Evolutionary conservation across 30 jellyfish, hydroid and myxozoan species (phyloP), one percentile per base, ranked within the genome.

Genomic region (Sanderia malayensis): DNA sequence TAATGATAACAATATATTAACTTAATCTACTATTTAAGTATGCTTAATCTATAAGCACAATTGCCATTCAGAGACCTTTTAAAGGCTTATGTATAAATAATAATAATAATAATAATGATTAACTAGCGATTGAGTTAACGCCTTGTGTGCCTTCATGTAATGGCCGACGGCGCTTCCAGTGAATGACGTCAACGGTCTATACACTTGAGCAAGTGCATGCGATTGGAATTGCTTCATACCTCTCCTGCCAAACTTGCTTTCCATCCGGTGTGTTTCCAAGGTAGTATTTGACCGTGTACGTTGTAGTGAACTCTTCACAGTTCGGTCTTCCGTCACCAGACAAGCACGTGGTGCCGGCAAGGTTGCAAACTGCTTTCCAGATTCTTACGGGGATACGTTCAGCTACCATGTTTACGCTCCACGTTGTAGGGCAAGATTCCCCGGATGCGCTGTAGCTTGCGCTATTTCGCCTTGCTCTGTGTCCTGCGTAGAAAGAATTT

Each of bases 151-250:
- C n/a, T n/a, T n/a, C n/a, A n/a, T n/a, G n/a, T n/a, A n/a, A n/a
- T n/a, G n/a, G n/a, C n/a, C n/a, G n/a, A n/a, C n/a, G n/a, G n/a
- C n/a, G n/a, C n/a, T n/a, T n/a, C n/a, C n/a, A n/a, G n/a, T n/a
- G n/a, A n/a, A n/a, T n/a, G n/a, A n/a, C n/a, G n/a, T n/a, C n/a
- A n/a, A n/a, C n/a, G n/a, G n/a, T n/a, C n/a, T n/a, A n/a, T n/a
- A n/a, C n/a, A n/a, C n/a, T n/a, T 0, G 21, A 24, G 65, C 87
- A 76, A 27, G 73, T 76, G 28, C 90, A 79, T 1, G 71, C 76
- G 9, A 67, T 71, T 0, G 90, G 77, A 30, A 79, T 67, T 44
- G 46, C 22, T 24, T 19, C 19, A 31, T 66, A 49, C 37, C 23
- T 28, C 2, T 22, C 23, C 67, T 76, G 69, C 66, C 70, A 62